These are phyloP conservation scores for Apotomis turbidana DNA, from an alignment of 2,888 invertebrate genomes.

Conservation along the genomic window DNA sequence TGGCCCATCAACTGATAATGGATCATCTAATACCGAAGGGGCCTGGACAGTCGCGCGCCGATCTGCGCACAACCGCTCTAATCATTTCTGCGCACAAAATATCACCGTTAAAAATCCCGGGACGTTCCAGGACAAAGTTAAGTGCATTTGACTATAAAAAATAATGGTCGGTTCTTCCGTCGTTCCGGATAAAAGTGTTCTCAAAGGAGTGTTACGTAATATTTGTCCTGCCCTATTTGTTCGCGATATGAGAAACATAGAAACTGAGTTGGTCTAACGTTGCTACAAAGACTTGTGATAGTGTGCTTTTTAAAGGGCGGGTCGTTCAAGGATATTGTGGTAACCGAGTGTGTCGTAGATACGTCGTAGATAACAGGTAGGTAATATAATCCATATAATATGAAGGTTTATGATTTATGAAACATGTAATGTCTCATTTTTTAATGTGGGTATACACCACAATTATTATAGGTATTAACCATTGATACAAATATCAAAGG, in stretches of 20 bases:
- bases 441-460: too few relatives aligned
- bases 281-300: slow-evolving; percentile 20
- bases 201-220: slow-evolving; percentile 53
- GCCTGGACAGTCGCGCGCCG: slow-evolving; percentile 68
- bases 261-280: slow-evolving; percentile 27
- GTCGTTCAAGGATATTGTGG: slow-evolving; percentile 14
- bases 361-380: not conserved
- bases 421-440: too few relatives aligned
- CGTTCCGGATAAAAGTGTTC: slow-evolving; percentile 51
- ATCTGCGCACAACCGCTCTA: slow-evolving; percentile 67
- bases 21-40: slow-evolving; percentile 73
- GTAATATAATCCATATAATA: slow-evolving; percentile 1
- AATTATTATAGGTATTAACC: too few relatives aligned
- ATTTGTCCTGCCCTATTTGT: slow-evolving; percentile 39
- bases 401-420: too few relatives aligned
- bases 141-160: slow-evolving; percentile 63
- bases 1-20: slow-evolving; percentile 80
- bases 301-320: slow-evolving; percentile 7
- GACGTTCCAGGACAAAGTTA: slow-evolving; percentile 41
- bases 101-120: slow-evolving; percentile 29
- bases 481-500: too few relatives aligned
- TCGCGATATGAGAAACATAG: slow-evolving; percentile 38
- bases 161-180: slow-evolving; percentile 57
- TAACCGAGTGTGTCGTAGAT: slow-evolving; percentile 2
- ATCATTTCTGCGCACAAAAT: slow-evolving; percentile 40